Evolutionary conservation across 2,888 invertebrate genomes (phyloP).

Genomic region (Bhutanitis thaidina): DNA sequence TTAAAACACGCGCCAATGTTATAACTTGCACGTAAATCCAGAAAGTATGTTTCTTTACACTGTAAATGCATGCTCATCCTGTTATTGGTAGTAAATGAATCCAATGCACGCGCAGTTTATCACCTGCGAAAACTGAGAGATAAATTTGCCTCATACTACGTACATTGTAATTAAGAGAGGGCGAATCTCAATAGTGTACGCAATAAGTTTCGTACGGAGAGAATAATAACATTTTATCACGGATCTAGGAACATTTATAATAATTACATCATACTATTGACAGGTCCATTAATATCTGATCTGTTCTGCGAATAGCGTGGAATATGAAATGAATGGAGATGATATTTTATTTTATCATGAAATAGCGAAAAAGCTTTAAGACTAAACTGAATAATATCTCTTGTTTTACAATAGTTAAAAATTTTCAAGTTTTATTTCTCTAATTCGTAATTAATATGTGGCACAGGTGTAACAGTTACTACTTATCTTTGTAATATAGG

Average conservation of each 20-base stretch:
- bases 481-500: no score
- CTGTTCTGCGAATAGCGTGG: conserved; percentile 26
- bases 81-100: conserved; percentile 44
- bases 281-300: conserved; percentile 66
- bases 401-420: no score
- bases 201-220: conserved; percentile 49
- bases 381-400: no score
- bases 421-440: no score
- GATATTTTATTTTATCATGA: no score
- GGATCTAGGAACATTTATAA: conserved; percentile 64
- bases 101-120: conserved; percentile 43
- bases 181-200: conserved; percentile 47
- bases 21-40: neutral
- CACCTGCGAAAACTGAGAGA: conserved; percentile 37
- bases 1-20: conserved; percentile 4
- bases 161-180: conserved; percentile 54
- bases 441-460: no score
- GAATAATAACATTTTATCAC: conserved; percentile 65
- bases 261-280: conserved; percentile 71
- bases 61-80: conserved; percentile 25
- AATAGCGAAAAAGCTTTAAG: no score
- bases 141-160: conserved; percentile 38
- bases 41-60: conserved; percentile 11
- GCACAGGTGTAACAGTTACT: no score
- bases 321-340: conserved; percentile 29